These are phyloP conservation scores for Tachycineta bicolor DNA, from an alignment of 2,113 vertebrate species.

Conservation along the genomic window DNA sequence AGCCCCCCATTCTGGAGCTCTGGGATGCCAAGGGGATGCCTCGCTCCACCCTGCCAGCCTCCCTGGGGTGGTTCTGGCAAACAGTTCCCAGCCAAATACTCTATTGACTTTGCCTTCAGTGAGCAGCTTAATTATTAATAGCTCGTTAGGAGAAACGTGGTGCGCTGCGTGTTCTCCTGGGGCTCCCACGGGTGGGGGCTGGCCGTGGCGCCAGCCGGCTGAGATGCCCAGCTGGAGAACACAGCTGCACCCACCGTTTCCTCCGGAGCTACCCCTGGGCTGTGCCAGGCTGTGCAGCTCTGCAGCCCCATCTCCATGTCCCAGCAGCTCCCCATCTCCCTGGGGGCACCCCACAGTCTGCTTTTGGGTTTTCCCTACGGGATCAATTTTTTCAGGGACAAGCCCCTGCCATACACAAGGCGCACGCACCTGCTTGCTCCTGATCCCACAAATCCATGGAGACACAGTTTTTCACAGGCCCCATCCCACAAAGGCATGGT, in stretches of 20 bases:
- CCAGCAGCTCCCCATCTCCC: background rate
- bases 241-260: accelerated
- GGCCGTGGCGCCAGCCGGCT: accelerated
- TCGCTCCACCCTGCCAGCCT: background rate
- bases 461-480: accelerated
- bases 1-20: accelerated
- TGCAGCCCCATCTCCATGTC: accelerated
- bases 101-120: conserved; percentile 48
- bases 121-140: conserved; percentile 65
- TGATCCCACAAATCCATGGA: background rate
- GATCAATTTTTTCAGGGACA: background rate
- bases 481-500: accelerated
- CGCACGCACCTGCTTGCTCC: accelerated
- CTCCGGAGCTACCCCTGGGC: accelerated
- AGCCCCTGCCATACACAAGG: accelerated
- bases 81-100: background rate
- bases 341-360: accelerated
- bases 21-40: background rate
- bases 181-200: background rate
- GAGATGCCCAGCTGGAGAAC: background rate
- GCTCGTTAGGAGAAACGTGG: background rate
- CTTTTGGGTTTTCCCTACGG: background rate
- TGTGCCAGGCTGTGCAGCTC: accelerated
- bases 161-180: background rate
- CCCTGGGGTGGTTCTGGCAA: background rate